Percentiles rank a stretch among this genome's conserved stretches.
These are phyloP conservation scores for Cosmorhoe ocellata DNA, from an alignment of 2,888 invertebrate species.

Conservation along the genomic window DNA sequence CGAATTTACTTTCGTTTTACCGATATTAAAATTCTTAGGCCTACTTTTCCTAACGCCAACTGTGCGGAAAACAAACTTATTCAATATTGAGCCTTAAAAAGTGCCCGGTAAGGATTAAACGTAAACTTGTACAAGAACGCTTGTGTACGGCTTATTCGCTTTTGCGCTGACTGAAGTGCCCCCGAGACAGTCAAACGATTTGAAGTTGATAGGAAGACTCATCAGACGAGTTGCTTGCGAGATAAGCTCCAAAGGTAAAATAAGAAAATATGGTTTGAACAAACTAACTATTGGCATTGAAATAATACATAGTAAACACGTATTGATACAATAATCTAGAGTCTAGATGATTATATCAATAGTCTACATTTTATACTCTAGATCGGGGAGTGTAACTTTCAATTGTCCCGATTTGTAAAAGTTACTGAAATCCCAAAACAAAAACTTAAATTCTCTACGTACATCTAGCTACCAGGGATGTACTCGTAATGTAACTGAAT, in stretches of 20 bases:
- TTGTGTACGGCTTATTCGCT: conserved; percentile 13
- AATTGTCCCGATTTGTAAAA: too few relatives aligned
- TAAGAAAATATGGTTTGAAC: background rate
- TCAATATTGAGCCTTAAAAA: conserved; percentile 15
- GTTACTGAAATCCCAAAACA: too few relatives aligned
- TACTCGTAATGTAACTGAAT: too few relatives aligned
- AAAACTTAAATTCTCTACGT: too few relatives aligned
- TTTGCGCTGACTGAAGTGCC: conserved; percentile 23
- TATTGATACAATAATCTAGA: too few relatives aligned
- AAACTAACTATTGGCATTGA: too few relatives aligned
- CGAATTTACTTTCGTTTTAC: conserved; percentile 24
- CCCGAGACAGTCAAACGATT: conserved; percentile 22
- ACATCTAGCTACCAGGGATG: too few relatives aligned
- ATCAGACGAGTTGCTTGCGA: conserved; percentile 9
- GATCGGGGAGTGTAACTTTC: too few relatives aligned
- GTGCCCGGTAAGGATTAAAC: conserved; percentile 11
- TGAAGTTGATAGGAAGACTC: conserved; percentile 18
- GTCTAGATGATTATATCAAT: too few relatives aligned
- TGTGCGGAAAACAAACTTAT: conserved; percentile 12
- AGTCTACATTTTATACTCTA: too few relatives aligned
- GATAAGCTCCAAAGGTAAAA: conserved; percentile 3
- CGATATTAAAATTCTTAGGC: conserved; percentile 26
- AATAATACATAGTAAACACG: too few relatives aligned
- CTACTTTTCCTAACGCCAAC: conserved; percentile 15
- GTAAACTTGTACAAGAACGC: conserved; percentile 8